Conservation (phyloP, 2,888 invertebrate species). For the Falcaria lacertinaria region DNA sequence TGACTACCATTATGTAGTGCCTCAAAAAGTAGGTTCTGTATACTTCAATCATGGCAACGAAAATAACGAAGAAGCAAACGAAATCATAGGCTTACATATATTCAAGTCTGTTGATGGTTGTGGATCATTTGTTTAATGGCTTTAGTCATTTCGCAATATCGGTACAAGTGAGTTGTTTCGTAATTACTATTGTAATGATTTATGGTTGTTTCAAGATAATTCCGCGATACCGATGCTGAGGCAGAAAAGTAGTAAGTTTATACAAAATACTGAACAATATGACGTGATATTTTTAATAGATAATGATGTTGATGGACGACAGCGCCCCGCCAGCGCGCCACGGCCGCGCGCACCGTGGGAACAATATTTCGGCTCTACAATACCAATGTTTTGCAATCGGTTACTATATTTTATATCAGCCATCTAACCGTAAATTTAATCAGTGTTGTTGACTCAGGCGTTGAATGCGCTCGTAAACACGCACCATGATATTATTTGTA, state of each 20-base stretch:
- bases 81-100: too few species aligned
- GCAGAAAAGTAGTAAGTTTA: conserved; percentile 68
- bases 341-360: conserved; percentile 67
- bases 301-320: conserved; percentile 77
- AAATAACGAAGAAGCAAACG: too few species aligned
- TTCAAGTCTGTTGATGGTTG: too few species aligned
- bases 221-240: conserved; percentile 49
- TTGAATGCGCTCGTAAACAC: conserved; percentile 4
- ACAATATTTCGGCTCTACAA: conserved; percentile 67
- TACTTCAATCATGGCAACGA: too few species aligned
- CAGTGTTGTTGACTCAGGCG: conserved; percentile 12
- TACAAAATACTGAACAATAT: conserved; percentile 77
- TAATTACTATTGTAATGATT: conserved; percentile 68
- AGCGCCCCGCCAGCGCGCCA: conserved; percentile 45
- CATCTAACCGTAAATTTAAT: conserved; percentile 41
- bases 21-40: too few species aligned
- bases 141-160: conserved; percentile 32
- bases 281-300: conserved; percentile 79
- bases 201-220: conserved; percentile 67
- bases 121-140: conserved; percentile 26
- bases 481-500: not conserved
- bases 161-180: conserved; percentile 41
- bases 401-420: conserved; percentile 47
- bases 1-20: too few species aligned
- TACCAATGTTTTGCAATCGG: conserved; percentile 64